Evolutionary conservation across 2,113 vertebrate genomes (phyloP).

Genomic region (Pteropus alecto): DNA sequence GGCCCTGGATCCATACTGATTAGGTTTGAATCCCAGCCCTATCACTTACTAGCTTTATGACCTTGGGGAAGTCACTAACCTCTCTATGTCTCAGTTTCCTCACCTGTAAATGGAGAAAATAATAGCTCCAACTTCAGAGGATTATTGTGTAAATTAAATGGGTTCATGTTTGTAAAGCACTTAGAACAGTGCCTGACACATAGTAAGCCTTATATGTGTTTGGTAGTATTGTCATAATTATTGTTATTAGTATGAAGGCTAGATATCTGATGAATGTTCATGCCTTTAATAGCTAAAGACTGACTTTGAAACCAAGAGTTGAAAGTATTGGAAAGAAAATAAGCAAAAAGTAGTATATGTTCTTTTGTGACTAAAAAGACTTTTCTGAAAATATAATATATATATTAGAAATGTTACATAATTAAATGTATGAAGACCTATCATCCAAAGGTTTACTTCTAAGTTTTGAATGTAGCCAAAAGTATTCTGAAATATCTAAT

Average conservation of each 20-base stretch:
- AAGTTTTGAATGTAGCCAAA: background rate
- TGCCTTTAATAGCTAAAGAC: background rate
- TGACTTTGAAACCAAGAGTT: background rate
- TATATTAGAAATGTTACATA: background rate
- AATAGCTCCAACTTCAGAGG: background rate
- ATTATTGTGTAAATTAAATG: background rate
- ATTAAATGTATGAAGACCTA: background rate
- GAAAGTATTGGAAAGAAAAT: background rate
- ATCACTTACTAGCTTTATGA: background rate
- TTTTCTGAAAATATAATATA: background rate
- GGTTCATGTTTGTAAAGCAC: background rate
- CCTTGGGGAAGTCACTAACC: background rate
- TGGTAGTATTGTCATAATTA: background rate
- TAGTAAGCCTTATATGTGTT: background rate
- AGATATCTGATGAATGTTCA: background rate
- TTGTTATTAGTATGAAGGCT: background rate
- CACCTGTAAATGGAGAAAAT: background rate
- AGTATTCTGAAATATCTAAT: conserved; percentile 37
- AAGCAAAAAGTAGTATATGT: background rate
- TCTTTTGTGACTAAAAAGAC: background rate
- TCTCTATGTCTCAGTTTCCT: background rate
- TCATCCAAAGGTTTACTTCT: background rate
- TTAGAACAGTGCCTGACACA: background rate
- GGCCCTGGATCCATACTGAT: background rate
- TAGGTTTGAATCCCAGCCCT: background rate